A percentile compares a stretch with the other conserved stretches of the same genome.
Evolutionary conservation across 1,140 invertebrate genomes (phyloP).

Genomic region (Eriocheir sinensis): DNA sequence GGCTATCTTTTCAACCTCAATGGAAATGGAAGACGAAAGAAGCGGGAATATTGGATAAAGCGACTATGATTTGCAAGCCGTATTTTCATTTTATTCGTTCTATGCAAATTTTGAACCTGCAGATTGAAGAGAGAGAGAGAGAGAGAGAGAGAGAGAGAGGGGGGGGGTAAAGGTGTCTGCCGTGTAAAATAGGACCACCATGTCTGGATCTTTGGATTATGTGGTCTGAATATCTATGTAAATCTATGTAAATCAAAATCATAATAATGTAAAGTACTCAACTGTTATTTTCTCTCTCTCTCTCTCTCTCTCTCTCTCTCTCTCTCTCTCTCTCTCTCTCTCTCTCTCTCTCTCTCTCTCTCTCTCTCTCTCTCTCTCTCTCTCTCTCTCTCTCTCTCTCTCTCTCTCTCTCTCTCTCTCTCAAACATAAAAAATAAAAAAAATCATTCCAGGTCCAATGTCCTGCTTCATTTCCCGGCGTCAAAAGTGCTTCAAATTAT

Average conservation of each 20-base stretch:
- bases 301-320: conserved; percentile 43
- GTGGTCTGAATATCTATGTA: too few relatives aligned
- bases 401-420: neutral
- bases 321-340: conserved; percentile 27
- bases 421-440: too few relatives aligned
- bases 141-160: too few relatives aligned
- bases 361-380: neutral
- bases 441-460: neutral
- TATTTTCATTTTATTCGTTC: too few relatives aligned
- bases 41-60: neutral
- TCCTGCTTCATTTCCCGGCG: neutral
- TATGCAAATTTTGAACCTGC: too few relatives aligned
- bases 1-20: neutral
- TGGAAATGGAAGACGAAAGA: neutral
- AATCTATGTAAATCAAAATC: too few relatives aligned
- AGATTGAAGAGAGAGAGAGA: too few relatives aligned
- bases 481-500: neutral
- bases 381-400: neutral
- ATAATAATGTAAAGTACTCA: too few relatives aligned
- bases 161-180: too few relatives aligned
- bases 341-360: neutral
- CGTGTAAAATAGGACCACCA: too few relatives aligned
- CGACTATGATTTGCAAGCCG: neutral
- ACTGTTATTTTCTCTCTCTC: conserved; percentile 38
- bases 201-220: too few relatives aligned